Evolutionary conservation across 2,797 vertebrate species (phyloP).

Genomic region (Semotilus atromaculatus): DNA sequence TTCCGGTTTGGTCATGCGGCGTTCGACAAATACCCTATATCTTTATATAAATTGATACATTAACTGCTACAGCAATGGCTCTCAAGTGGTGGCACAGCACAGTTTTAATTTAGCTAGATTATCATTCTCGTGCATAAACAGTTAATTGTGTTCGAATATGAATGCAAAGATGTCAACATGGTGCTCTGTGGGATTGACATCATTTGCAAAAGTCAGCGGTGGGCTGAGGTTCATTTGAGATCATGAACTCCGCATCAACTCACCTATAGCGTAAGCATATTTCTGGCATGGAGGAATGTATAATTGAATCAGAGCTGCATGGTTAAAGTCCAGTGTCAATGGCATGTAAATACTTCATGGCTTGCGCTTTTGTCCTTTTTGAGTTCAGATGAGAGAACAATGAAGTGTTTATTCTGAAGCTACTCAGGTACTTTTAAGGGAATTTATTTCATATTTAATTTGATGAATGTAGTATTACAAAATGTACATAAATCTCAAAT

Average conservation of each 20-base stretch:
- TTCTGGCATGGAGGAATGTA: constrained; percentile 15
- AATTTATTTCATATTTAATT: neutral
- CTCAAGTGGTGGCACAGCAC: neutral
- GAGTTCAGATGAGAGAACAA: neutral
- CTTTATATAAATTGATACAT: neutral
- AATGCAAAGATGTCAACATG: constrained; percentile 27
- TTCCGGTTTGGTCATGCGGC: too few relatives aligned
- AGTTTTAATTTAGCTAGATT: neutral
- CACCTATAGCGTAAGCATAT: constrained; percentile 6
- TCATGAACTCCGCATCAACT: constrained; percentile 2
- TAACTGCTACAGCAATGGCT: neutral
- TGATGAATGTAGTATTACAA: neutral
- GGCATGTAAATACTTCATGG: neutral
- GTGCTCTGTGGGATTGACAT: constrained; percentile 20
- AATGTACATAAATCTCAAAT: neutral
- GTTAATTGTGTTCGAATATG: constrained; percentile 11
- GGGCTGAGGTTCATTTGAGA: constrained; percentile 27
- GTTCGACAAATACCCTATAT: too few relatives aligned
- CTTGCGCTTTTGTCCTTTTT: neutral
- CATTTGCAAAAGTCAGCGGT: constrained; percentile 47
- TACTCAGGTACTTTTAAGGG: neutral
- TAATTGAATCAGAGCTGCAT: constrained; percentile 25
- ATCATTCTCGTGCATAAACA: neutral
- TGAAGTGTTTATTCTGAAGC: neutral
- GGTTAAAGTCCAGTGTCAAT: neutral